phyloP scores from a whole-genome alignment of 2,888 invertebrate genomes.

The Nowickia ferox region DNA sequence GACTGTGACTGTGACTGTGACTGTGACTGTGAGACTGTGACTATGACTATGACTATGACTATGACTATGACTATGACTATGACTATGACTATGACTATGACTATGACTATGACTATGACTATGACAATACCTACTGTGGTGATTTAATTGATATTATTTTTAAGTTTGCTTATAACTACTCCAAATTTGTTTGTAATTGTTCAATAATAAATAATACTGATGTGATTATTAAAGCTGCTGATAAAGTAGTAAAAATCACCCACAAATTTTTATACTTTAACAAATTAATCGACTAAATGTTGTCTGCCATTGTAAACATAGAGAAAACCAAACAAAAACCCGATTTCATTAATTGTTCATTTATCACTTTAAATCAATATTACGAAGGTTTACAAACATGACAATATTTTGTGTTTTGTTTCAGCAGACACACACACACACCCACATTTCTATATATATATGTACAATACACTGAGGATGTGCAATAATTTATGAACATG shows the following conservation, averaged over 20 bases:
- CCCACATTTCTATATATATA: background rate
- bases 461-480: slow-evolving; percentile 61
- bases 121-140: too few relatives aligned
- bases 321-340: slow-evolving; percentile 25
- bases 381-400: slow-evolving; percentile 56
- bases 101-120: too few relatives aligned
- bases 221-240: background rate
- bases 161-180: too few relatives aligned
- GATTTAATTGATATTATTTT: too few relatives aligned
- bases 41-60: too few relatives aligned
- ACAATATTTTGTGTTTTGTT: slow-evolving; percentile 50
- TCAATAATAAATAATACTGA: background rate
- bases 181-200: background rate
- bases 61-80: too few relatives aligned
- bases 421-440: background rate
- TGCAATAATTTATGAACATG: slow-evolving; percentile 69
- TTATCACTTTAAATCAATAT: slow-evolving; percentile 72
- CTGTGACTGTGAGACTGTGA: too few relatives aligned
- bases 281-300: slow-evolving; percentile 28
- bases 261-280: slow-evolving; percentile 4
- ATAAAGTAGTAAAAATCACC: background rate
- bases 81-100: too few relatives aligned
- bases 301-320: slow-evolving; percentile 15
- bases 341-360: slow-evolving; percentile 69
- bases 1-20: too few relatives aligned